Evolutionary conservation across 2,888 invertebrate genomes (phyloP).

Genomic region (Dinocampus coccinellae): DNA sequence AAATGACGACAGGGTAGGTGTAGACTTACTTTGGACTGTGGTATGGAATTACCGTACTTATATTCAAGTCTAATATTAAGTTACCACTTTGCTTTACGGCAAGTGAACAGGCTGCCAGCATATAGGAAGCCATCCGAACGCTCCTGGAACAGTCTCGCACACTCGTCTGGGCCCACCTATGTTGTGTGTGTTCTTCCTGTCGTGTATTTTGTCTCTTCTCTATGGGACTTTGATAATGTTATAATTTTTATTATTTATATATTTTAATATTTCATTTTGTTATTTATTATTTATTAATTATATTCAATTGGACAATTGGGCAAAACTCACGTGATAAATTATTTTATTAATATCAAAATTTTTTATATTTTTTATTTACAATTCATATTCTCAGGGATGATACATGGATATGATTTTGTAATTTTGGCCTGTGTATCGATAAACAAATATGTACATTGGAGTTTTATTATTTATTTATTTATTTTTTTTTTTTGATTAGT

Average conservation of each 20-base stretch:
- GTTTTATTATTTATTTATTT: too few relatives aligned
- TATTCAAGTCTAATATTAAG: constrained; percentile 68
- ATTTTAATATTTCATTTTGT: too few relatives aligned
- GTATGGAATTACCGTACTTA: constrained; percentile 69
- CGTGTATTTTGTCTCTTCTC: constrained; percentile 21
- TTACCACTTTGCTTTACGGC: constrained; percentile 69
- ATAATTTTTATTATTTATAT: constrained; percentile 20
- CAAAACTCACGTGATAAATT: too few relatives aligned
- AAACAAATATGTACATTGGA: too few relatives aligned
- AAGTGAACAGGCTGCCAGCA: constrained; percentile 69
- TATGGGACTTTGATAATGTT: constrained; percentile 26
- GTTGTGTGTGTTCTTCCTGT: constrained; percentile 38
- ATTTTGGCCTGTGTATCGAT: constrained; percentile 35
- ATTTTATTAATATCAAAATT: neutral
- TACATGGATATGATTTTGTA: constrained; percentile 31
- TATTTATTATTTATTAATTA: neutral
- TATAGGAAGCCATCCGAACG: constrained; percentile 69
- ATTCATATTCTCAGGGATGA: neutral
- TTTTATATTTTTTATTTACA: neutral
- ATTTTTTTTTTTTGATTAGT: neutral
- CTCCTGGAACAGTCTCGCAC: constrained; percentile 62
- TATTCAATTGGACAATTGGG: too few relatives aligned
- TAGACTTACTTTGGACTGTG: constrained; percentile 67
- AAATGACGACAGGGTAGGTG: constrained; percentile 56
- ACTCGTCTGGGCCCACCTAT: constrained; percentile 62